These are phyloP conservation scores for Ochotona princeps DNA, from an alignment of 2,113 vertebrate species.

Conservation along the genomic window DNA sequence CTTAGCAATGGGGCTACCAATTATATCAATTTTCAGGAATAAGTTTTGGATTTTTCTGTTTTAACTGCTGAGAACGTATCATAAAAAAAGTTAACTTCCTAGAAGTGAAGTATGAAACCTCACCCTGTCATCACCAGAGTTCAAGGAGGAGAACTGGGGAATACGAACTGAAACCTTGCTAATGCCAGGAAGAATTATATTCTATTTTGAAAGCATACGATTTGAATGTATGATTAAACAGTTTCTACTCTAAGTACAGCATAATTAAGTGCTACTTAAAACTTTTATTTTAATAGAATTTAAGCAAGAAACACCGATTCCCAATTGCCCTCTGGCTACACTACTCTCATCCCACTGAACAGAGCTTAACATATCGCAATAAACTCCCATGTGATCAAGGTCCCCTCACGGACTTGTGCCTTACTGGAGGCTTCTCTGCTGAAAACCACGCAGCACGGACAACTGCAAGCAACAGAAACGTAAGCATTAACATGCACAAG, in stretches of 20 bases:
- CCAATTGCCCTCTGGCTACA: not conserved
- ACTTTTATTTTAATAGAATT: not conserved
- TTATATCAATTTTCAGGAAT: not conserved
- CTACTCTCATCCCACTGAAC: not conserved
- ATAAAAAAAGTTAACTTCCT: slow-evolving; percentile 31
- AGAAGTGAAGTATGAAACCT: not conserved
- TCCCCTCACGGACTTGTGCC: too few relatives aligned
- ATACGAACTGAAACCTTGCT: not conserved
- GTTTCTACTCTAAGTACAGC: not conserved
- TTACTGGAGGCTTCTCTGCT: not conserved
- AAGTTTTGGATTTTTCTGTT: not conserved
- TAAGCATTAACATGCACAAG: not conserved
- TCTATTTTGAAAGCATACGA: not conserved
- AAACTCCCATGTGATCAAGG: too few relatives aligned
- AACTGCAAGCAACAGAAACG: not conserved
- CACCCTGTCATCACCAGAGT: not conserved
- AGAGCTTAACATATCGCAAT: not conserved
- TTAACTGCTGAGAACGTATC: not conserved
- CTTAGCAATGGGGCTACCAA: not conserved
- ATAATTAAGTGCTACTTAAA: not conserved
- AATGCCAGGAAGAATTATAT: not conserved
- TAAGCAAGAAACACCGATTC: slow-evolving; percentile 20
- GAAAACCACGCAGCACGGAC: not conserved
- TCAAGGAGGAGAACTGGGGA: not conserved
- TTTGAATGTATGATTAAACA: not conserved